phyloP scores from a whole-genome alignment of 2,888 invertebrate species.

The Coremacera marginata region DNA sequence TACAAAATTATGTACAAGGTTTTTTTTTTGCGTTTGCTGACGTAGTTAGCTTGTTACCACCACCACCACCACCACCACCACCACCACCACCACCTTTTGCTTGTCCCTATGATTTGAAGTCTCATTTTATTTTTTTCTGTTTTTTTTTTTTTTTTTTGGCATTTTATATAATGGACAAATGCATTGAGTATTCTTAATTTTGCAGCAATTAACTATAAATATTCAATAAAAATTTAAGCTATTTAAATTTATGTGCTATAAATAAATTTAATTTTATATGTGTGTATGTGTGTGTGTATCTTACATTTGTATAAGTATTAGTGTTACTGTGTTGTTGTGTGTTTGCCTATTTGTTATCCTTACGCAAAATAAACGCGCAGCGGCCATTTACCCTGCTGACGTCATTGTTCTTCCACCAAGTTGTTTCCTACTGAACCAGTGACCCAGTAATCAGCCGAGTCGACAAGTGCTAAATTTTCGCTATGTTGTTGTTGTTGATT shows the following conservation, averaged over 20 bases:
- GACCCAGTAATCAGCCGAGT: slow-evolving; percentile 46
- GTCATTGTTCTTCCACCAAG: slow-evolving; percentile 52
- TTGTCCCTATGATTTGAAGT: no score
- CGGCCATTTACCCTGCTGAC: slow-evolving; percentile 60
- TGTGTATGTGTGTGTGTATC: no score
- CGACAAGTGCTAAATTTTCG: slow-evolving; percentile 15
- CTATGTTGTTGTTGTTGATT: slow-evolving; percentile 12
- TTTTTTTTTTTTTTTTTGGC: not conserved
- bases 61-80: no score
- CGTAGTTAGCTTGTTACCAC: no score
- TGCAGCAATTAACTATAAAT: no score
- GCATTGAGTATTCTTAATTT: no score
- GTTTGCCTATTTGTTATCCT: slow-evolving; percentile 45
- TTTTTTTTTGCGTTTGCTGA: no score
- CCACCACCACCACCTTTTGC: no score
- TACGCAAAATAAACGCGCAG: slow-evolving; percentile 43
- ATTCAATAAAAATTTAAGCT: not conserved
- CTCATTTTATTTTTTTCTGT: no score
- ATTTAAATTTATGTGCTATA: not conserved
- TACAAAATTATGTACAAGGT: no score
- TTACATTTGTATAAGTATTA: not conserved
- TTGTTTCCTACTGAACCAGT: slow-evolving; percentile 45
- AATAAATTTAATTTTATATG: not conserved
- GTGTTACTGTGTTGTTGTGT: not conserved
- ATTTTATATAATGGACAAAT: no score